Evolutionary conservation across 1,140 invertebrate genomes (phyloP).

Genomic region (Ips nitidus): DNA sequence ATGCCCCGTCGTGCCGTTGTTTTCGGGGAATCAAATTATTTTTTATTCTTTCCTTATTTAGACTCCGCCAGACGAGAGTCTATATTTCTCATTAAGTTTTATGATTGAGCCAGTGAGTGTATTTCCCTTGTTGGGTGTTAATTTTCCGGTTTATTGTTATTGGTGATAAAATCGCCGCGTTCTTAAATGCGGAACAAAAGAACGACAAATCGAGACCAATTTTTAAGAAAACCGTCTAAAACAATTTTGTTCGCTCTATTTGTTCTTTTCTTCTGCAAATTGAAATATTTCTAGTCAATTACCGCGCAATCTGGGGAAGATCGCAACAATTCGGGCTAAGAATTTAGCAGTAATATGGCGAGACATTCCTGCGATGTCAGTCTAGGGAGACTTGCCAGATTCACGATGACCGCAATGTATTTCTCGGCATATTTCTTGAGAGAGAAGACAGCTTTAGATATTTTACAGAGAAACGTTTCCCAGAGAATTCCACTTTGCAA

Average conservation of each 20-base stretch:
- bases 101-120: slow-evolving; percentile 20
- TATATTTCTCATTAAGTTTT: slow-evolving; percentile 33
- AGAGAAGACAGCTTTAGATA: slow-evolving; percentile 12
- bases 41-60: slow-evolving; percentile 21
- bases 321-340: slow-evolving; percentile 38
- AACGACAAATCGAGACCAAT: not conserved
- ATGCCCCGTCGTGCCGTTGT: slow-evolving; percentile 9
- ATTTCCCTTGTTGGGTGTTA: slow-evolving; percentile 22
- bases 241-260: slow-evolving; percentile 24
- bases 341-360: slow-evolving; percentile 41
- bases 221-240: slow-evolving; percentile 6
- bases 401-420: slow-evolving; percentile 35
- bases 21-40: slow-evolving; percentile 34
- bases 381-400: slow-evolving; percentile 31
- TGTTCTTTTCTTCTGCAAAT: slow-evolving; percentile 28
- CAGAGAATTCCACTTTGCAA: too few relatives aligned
- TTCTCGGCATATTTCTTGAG: slow-evolving; percentile 23
- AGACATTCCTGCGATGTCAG: slow-evolving; percentile 39
- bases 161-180: not conserved
- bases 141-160: slow-evolving; percentile 9
- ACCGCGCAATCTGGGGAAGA: slow-evolving; percentile 39
- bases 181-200: too few relatives aligned
- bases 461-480: not conserved
- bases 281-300: slow-evolving; percentile 41
- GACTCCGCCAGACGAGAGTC: not conserved